Percentiles rank a stretch among this genome's conserved stretches.
These are phyloP conservation scores for Phaenicophaeus curvirostris DNA, from an alignment of 2,797 vertebrate genomes.

Conservation along the genomic window DNA sequence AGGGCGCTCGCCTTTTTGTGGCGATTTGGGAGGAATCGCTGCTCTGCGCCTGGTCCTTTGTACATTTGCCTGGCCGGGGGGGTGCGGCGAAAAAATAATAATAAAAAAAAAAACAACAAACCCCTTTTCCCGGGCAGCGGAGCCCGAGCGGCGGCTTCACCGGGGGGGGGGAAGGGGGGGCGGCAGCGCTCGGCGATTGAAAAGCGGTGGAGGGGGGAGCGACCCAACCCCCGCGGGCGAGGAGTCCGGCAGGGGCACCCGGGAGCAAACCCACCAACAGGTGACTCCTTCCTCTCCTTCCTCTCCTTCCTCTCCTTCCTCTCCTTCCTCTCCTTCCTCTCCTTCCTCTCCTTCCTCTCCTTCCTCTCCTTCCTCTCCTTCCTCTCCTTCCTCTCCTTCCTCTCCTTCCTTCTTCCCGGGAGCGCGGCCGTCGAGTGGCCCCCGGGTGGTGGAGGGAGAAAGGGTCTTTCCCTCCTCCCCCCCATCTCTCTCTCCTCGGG, in stretches of 20 bases:
- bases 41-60: neutral
- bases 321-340: conserved; percentile 31
- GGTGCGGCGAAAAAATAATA: neutral
- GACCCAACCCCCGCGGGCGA: neutral
- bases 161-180: too few relatives aligned
- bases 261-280: conserved; percentile 80
- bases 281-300: conserved; percentile 61
- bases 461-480: neutral
- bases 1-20: neutral
- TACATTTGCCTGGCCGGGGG: conserved; percentile 5
- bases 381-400: too few relatives aligned
- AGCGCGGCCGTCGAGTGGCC: conserved; percentile 72
- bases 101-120: too few relatives aligned
- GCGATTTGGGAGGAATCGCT: neutral
- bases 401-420: conserved; percentile 19
- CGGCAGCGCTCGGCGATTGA: conserved; percentile 20
- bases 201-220: conserved; percentile 1
- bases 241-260: conserved; percentile 65
- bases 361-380: too few relatives aligned
- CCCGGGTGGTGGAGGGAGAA: conserved; percentile 49
- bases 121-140: neutral
- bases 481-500: conserved; percentile 10
- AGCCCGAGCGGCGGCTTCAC: neutral
- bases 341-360: too few relatives aligned
- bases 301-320: neutral